A percentile compares a stretch with the other conserved stretches of the same genome.
These are phyloP conservation scores for Hylaea fasciaria DNA, from an alignment of 2,888 invertebrate species.

Conservation along the genomic window DNA sequence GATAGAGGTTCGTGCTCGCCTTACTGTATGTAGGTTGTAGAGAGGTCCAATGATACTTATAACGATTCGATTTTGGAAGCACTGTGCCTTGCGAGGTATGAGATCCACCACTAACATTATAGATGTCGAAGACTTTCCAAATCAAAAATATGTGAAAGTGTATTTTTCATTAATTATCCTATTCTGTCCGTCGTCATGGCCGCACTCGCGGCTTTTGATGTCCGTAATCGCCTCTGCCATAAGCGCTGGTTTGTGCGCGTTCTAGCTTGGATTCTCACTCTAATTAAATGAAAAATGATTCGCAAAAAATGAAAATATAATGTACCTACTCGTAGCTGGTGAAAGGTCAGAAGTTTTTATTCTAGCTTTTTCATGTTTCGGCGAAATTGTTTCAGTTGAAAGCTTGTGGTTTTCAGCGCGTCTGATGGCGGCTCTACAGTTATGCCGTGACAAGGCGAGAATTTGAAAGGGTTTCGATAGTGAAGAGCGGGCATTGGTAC, in stretches of 20 bases:
- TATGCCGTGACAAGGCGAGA: not conserved
- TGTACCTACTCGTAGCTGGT: constrained; percentile 3
- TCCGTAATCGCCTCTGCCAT: constrained; percentile 42
- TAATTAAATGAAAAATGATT: constrained; percentile 30
- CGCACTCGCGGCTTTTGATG: constrained; percentile 41
- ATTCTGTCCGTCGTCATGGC: not conserved
- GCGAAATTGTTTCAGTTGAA: not conserved
- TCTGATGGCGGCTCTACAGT: too few relatives aligned
- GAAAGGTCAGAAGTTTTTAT: constrained; percentile 21
- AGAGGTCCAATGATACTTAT: too few relatives aligned
- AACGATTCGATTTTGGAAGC: too few relatives aligned
- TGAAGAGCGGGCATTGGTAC: not conserved
- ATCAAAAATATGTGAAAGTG: too few relatives aligned
- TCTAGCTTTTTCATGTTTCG: too few relatives aligned
- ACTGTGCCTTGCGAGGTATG: too few relatives aligned
- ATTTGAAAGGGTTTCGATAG: not conserved
- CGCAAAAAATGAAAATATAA: constrained; percentile 28
- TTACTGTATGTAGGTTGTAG: too few relatives aligned
- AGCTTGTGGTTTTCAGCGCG: too few relatives aligned
- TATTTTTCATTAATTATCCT: not conserved
- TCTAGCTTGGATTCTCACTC: constrained; percentile 10
- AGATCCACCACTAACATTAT: too few relatives aligned
- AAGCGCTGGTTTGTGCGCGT: constrained; percentile 38
- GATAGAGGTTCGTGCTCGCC: too few relatives aligned
- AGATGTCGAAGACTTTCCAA: too few relatives aligned